Base-by-base conservation (phyloP, 2,113 vertebrate genomes). In the Aythya baeri region DNA sequence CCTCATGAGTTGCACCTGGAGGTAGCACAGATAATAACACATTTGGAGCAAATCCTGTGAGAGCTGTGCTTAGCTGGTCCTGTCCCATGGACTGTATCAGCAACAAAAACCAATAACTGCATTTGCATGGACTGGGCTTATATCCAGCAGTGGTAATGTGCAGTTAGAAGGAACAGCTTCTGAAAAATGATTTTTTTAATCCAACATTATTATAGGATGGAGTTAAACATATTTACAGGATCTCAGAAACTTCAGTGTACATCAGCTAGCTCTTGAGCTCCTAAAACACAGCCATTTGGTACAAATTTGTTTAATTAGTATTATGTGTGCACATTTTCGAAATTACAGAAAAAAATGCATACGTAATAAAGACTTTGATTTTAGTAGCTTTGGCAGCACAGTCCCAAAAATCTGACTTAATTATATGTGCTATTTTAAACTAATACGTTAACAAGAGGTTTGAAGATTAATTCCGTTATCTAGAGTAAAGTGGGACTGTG, bases 11-110 rank as follows among this genome's bases (percentile, higher is more conserved):
- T 57, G 26, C 62, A 50, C 15, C 31, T 50, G 55, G 57, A 46
- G 0, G 3, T 15, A 29, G 6, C n/a, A 23, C 17, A 34, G 44
- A 20, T 38, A 5, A 11, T 7, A 17, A 14, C 20, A 31, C 8
- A 5, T 49, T 50, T 17, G 61, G 32, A 63, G 62, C 3, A 21
- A 26, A 55, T 9, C 6, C 50, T 46, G 31, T 29, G 38, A 54
- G 15, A 26, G 8, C 61, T 31, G 6, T 1, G 0, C 18, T 58
- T 21, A 38, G 41, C 38, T 58, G 22, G 29, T 44, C 44, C 59
- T 59, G 52, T 44, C 29, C 29, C 8, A 2, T 6, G 58, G 17
- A 16, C 43, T 16, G 13, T 12, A 25, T 9, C 65, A 41, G 29
- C 25, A 20, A 17, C 10, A 46, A 78, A 61, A 55, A 18, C 20